phyloP scores from a whole-genome alignment of 2,797 vertebrate genomes.

The Siniperca scherzeri region DNA sequence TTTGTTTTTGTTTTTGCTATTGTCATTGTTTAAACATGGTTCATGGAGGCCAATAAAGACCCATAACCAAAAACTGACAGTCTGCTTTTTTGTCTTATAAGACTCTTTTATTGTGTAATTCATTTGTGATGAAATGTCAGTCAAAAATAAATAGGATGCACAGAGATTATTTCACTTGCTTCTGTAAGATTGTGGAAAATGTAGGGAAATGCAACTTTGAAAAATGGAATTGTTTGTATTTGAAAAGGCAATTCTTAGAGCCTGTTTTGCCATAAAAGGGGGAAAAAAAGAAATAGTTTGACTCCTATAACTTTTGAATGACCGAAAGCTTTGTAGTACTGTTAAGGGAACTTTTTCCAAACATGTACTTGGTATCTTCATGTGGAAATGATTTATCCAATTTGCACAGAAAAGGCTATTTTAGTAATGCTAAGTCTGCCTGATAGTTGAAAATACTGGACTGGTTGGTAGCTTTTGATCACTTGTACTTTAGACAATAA shows the following conservation, averaged over 20 bases:
- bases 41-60: constrained; percentile 77
- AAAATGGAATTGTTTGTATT: neutral
- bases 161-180: neutral
- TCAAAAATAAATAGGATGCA: neutral
- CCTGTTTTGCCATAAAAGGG: neutral
- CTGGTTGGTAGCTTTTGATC: neutral
- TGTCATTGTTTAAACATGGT: constrained; percentile 77
- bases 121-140: neutral
- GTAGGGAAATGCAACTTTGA: neutral
- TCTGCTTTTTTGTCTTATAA: constrained; percentile 46
- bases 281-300: neutral
- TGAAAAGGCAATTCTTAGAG: neutral
- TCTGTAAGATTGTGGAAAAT: neutral
- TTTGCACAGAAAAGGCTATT: neutral
- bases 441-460: neutral
- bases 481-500: neutral
- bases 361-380: neutral
- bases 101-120: neutral
- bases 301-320: neutral
- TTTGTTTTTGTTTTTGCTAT: constrained; percentile 64
- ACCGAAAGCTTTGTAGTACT: neutral
- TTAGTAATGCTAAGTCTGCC: neutral
- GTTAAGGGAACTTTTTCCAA: neutral
- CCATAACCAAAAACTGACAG: constrained; percentile 58
- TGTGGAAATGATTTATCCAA: neutral